phyloP scores from a whole-genome alignment of 2,797 vertebrate genomes.

The Tarsius wallacei region DNA sequence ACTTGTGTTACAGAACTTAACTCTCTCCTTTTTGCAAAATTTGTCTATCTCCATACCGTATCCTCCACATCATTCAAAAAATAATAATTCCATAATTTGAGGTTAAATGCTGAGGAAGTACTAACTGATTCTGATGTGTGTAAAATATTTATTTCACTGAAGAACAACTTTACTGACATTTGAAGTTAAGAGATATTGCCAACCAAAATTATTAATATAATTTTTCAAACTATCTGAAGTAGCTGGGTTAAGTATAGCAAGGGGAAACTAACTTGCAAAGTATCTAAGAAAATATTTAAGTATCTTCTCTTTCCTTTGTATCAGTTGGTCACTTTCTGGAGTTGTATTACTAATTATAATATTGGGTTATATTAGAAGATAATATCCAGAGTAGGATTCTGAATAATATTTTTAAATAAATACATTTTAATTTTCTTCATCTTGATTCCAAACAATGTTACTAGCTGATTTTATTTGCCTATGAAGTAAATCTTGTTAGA shows the following conservation, averaged over 20 bases:
- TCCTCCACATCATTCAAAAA: not conserved
- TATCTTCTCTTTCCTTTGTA: not conserved
- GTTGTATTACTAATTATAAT: not conserved
- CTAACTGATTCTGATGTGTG: not conserved
- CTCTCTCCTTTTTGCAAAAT: not conserved
- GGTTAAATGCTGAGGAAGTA: not conserved
- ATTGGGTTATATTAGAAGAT: not conserved
- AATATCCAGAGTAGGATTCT: not conserved
- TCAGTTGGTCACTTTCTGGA: not conserved
- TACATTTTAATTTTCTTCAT: not conserved
- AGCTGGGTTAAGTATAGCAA: not conserved
- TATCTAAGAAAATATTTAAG: not conserved
- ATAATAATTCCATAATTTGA: not conserved
- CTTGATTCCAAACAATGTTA: not conserved
- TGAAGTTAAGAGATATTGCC: not conserved
- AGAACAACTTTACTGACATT: not conserved
- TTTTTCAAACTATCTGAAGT: not conserved
- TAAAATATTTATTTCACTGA: not conserved
- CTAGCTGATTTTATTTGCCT: not conserved
- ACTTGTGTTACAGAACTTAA: no score
- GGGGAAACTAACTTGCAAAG: not conserved
- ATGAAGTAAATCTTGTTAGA: not conserved
- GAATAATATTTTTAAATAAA: not conserved
- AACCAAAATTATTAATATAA: not conserved
- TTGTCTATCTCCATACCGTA: not conserved